Percentiles rank a stretch among this genome's conserved stretches.
Evolutionary conservation across 2,113 vertebrate genomes (phyloP).

Genomic region (Notechis scutatus): DNA sequence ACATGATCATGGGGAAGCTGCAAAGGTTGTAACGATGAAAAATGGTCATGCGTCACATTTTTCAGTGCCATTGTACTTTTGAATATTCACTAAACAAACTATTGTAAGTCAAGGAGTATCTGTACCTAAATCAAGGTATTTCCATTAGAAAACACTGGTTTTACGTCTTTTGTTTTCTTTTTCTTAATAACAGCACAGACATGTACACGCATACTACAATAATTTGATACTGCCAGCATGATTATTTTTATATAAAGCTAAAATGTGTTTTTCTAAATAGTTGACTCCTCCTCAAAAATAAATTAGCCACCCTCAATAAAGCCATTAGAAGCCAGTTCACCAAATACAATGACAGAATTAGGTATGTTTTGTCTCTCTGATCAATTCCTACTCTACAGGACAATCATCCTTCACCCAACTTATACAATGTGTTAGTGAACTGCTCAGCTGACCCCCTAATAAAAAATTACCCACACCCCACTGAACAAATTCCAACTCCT

Average conservation of each 20-base stretch:
- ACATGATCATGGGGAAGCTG: too few species aligned
- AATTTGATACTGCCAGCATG: background rate
- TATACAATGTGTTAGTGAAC: background rate
- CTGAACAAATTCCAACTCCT: background rate
- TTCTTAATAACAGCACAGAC: slow-evolving; percentile 21
- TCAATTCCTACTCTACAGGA: too few species aligned
- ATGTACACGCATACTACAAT: background rate
- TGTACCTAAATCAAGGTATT: slow-evolving; percentile 38
- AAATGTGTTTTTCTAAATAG: background rate
- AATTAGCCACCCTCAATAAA: background rate
- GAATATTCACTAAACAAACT: too few species aligned
- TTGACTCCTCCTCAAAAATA: background rate
- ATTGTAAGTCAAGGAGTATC: too few species aligned
- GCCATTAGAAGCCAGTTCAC: background rate
- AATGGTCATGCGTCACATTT: too few species aligned
- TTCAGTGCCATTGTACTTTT: too few species aligned
- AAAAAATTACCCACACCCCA: background rate
- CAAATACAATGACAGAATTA: background rate
- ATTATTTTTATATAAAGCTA: background rate
- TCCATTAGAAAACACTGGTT: slow-evolving; percentile 23
- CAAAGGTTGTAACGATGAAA: too few species aligned
- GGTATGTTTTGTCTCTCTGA: too few species aligned
- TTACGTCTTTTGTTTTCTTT: slow-evolving; percentile 1
- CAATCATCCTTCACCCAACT: too few species aligned
- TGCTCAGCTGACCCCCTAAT: background rate